A percentile compares a stretch with the other conserved stretches of the same genome.
Evolutionary conservation across 2,797 vertebrate genomes (phyloP).

Genomic region (Myripristis jacobus): DNA sequence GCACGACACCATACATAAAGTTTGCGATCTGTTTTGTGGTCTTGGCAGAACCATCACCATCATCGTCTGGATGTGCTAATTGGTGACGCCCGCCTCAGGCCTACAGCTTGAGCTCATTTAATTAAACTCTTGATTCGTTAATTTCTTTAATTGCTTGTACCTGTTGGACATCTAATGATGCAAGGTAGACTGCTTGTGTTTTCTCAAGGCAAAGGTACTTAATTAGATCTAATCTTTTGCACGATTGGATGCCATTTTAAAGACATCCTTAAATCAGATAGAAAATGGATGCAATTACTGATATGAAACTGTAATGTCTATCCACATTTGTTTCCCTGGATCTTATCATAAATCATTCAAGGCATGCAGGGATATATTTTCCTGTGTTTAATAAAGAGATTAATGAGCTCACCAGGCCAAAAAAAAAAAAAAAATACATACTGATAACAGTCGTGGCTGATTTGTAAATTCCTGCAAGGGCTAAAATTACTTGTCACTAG

Average conservation of each 20-base stretch:
- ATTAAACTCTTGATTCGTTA: constrained; percentile 10
- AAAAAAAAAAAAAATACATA: neutral
- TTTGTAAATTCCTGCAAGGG: neutral
- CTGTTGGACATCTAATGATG: neutral
- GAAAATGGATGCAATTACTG: constrained; percentile 12
- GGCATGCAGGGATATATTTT: constrained; percentile 6
- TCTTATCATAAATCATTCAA: constrained; percentile 17
- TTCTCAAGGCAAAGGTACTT: neutral
- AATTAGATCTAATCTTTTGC: constrained; percentile 25
- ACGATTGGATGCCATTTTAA: constrained; percentile 18
- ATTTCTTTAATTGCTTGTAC: neutral
- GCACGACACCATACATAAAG: too few relatives aligned
- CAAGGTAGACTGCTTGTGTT: neutral
- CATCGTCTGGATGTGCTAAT: too few relatives aligned
- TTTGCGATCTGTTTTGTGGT: too few relatives aligned
- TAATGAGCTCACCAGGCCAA: constrained; percentile 24
- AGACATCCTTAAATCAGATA: constrained; percentile 22
- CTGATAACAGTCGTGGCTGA: constrained; percentile 1
- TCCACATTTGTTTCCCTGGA: neutral
- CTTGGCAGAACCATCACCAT: too few relatives aligned
- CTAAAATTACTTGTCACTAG: neutral
- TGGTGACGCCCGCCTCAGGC: too few relatives aligned
- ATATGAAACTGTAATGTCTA: constrained; percentile 2
- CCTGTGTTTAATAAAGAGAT: constrained; percentile 6
- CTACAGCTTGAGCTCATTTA: neutral